Evolutionary conservation across 2,797 vertebrate genomes (phyloP), one percentile per base, ranked within the genome.

Genomic region (Borostomias antarcticus): DNA sequence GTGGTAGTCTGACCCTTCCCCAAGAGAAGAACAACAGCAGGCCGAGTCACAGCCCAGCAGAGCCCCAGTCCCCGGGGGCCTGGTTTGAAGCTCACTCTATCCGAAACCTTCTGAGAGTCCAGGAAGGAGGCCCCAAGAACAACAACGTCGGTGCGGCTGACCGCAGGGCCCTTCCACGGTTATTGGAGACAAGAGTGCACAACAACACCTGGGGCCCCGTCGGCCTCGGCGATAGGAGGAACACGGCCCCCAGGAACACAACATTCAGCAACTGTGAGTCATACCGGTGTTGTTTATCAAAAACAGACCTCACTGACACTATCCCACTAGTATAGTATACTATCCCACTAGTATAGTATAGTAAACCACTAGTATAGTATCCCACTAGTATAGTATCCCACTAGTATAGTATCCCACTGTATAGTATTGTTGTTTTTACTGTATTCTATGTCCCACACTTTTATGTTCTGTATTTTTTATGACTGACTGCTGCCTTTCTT

Each of bases 181-280:
- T 81, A 8, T 82, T 88, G 28, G 91, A 92, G 51, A 73, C 84
- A 35, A 84, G 80, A 70, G 64, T 89, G 65, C 87, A 75, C 6
- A 88, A 85, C 67, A 32, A 73, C 33, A 83, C 81, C 15, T 76
- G 74, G n/a, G 88, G 74, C 59, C 59, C 80, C 64, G 73, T 82
- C 9, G 79, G 76, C 52, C 50, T 69, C 32, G 81, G 35, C 2
- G 70, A 81, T 30, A 85, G 88, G 80, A 92, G 90, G 69, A 90
- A 79, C 63, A 19, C 63, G 8, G 58, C 80, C 19, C 68, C 82
- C 0, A 85, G 78, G 54, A 86, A 79, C 71, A 88, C 90, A 32
- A 71, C 88, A 60, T 89, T 84, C 51, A 92, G 87, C 71, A 83
- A 67, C 52, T 77, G 91, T 94, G 78, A 91, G 91, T 81, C 50